phyloP scores from a whole-genome alignment of 2,888 invertebrate genomes.

The Onchidella celtica region DNA sequence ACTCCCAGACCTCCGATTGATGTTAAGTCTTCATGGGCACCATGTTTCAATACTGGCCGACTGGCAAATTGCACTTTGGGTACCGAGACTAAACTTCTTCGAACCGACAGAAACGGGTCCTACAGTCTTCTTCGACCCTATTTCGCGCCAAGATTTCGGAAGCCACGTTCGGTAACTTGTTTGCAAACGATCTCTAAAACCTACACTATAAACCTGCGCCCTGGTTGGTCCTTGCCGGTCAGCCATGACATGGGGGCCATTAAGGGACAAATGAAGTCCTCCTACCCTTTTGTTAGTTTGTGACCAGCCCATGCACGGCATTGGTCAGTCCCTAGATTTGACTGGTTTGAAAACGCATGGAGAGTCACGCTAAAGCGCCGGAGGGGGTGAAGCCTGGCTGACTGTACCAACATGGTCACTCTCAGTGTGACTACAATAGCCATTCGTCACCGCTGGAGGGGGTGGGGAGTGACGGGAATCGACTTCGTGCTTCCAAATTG shows the following conservation, averaged over 20 bases:
- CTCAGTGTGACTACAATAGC: too few species aligned
- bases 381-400: too few species aligned
- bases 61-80: constrained; percentile 42
- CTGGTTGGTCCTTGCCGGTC: constrained; percentile 22
- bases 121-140: background rate
- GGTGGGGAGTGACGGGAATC: too few species aligned
- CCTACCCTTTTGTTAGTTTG: background rate
- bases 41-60: constrained; percentile 21
- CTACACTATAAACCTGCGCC: background rate
- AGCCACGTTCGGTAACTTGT: constrained; percentile 7
- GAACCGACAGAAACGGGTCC: background rate
- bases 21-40: background rate
- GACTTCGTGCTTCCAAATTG: too few species aligned
- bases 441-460: too few species aligned
- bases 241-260: constrained; percentile 1
- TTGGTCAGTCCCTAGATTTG: background rate
- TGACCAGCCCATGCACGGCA: background rate
- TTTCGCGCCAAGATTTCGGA: background rate
- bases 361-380: background rate
- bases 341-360: background rate
- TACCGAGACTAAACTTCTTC: background rate
- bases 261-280: background rate
- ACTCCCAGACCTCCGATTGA: constrained; percentile 9
- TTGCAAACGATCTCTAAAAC: background rate
- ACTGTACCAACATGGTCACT: too few species aligned